A percentile compares a stretch with the other conserved stretches of the same genome.
Conservation (phyloP, 2,888 invertebrate species). For the Mythimna vitellina region DNA sequence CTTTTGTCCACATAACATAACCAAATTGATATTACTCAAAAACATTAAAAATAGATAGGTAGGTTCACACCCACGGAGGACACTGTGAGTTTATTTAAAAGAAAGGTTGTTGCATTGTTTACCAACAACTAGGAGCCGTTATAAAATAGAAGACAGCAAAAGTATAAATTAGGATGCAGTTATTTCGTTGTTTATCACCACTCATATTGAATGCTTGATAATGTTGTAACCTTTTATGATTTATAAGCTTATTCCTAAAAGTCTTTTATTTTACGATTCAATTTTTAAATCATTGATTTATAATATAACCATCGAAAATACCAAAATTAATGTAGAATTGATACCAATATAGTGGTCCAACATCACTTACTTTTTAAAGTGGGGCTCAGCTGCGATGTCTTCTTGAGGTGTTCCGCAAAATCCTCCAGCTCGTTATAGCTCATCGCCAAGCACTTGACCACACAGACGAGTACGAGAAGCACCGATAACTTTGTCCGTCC, state of each 20-base stretch:
- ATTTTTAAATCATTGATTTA: background rate
- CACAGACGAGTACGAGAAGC: conserved; percentile 76
- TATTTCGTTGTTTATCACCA: background rate
- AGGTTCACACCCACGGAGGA: too few species aligned
- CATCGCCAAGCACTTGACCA: conserved; percentile 80
- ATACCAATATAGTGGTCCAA: background rate
- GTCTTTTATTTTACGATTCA: background rate
- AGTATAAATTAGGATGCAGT: too few species aligned
- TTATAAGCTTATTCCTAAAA: background rate
- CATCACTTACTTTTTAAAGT: conserved; percentile 84
- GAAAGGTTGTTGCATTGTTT: background rate
- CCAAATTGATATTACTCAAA: background rate
- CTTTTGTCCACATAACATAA: background rate
- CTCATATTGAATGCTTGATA: background rate
- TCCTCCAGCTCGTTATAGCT: conserved; percentile 82
- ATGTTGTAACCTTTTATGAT: background rate
- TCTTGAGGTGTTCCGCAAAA: conserved; percentile 82
- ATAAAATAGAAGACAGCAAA: background rate
- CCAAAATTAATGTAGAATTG: background rate
- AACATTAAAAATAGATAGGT: background rate
- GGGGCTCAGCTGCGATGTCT: conserved; percentile 84
- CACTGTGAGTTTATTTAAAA: background rate
- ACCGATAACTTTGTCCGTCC: conserved; percentile 74
- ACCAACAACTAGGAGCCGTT: background rate
- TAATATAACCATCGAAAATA: background rate